Conservation (phyloP, 1,140 invertebrate genomes). For the Camponotus vicinus region DNA sequence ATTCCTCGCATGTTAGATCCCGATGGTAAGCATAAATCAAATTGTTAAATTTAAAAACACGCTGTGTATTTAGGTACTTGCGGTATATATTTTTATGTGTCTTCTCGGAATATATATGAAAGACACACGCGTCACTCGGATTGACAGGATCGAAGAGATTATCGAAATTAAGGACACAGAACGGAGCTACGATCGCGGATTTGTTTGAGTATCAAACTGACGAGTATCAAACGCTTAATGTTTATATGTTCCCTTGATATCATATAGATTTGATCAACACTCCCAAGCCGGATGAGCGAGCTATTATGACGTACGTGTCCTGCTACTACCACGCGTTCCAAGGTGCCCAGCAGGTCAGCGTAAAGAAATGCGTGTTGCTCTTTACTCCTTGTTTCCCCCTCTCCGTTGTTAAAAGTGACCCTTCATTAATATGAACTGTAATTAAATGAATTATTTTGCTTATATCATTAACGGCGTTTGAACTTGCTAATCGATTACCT, state of each 20-base stretch:
- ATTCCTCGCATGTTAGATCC: slow-evolving; percentile 99
- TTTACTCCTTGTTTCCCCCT: slow-evolving; percentile 60
- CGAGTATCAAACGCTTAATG: slow-evolving; percentile 60
- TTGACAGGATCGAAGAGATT: slow-evolving; percentile 9
- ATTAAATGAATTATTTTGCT: slow-evolving; percentile 53
- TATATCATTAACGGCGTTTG: slow-evolving; percentile 60
- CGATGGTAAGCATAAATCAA: slow-evolving; percentile 92
- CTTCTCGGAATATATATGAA: neutral
- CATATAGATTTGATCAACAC: slow-evolving; percentile 98
- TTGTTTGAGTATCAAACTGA: slow-evolving; percentile 31
- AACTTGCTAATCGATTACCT: slow-evolving; percentile 49
- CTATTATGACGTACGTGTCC: slow-evolving; percentile 99
- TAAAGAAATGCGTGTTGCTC: slow-evolving; percentile 85
- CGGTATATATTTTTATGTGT: neutral
- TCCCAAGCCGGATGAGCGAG: slow-evolving; percentile 98
- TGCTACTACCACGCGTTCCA: slow-evolving; percentile 99
- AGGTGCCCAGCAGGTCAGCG: slow-evolving; percentile 97
- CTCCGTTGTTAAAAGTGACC: slow-evolving; percentile 55
- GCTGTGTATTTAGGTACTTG: neutral
- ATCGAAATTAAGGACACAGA: slow-evolving; percentile 14
- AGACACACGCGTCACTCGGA: neutral
- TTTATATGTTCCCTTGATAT: slow-evolving; percentile 74
- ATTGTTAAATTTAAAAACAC: neutral
- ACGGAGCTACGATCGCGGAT: slow-evolving; percentile 48
- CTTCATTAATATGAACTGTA: slow-evolving; percentile 58